Conservation (phyloP, 2,888 invertebrate species). For the Eurois occulta region DNA sequence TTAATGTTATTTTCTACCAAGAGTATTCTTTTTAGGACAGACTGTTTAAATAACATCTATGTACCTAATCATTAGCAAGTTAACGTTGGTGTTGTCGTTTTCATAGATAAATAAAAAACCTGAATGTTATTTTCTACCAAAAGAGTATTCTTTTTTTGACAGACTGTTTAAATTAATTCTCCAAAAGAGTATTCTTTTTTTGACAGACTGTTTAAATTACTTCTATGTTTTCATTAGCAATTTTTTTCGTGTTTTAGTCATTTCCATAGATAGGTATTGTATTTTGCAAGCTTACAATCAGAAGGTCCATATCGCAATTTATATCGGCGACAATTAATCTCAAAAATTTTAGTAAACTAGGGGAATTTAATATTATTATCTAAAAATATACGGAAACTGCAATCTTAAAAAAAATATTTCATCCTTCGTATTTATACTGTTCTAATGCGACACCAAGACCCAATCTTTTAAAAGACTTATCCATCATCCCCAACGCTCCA, state of each 20-base stretch:
- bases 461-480: conserved; percentile 5
- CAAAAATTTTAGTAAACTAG: neutral
- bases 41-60: neutral
- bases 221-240: too few relatives aligned
- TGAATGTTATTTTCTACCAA: too few relatives aligned
- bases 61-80: neutral
- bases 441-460: neutral
- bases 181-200: too few relatives aligned
- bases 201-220: too few relatives aligned
- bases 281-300: neutral
- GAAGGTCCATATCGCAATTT: neutral
- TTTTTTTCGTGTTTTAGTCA: too few relatives aligned
- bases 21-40: neutral
- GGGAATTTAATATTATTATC: neutral
- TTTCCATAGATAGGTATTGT: neutral
- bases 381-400: neutral
- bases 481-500: neutral
- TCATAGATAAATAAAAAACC: too few relatives aligned
- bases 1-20: conserved; percentile 5
- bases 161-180: too few relatives aligned
- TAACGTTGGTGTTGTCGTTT: neutral
- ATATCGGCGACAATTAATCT: neutral
- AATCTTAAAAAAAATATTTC: neutral
- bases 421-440: neutral
- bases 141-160: too few relatives aligned